Evolutionary conservation across 2,113 vertebrate species (phyloP), one percentile per base, ranked within the genome.

Genomic region (Sphaerodactylus townsendi): DNA sequence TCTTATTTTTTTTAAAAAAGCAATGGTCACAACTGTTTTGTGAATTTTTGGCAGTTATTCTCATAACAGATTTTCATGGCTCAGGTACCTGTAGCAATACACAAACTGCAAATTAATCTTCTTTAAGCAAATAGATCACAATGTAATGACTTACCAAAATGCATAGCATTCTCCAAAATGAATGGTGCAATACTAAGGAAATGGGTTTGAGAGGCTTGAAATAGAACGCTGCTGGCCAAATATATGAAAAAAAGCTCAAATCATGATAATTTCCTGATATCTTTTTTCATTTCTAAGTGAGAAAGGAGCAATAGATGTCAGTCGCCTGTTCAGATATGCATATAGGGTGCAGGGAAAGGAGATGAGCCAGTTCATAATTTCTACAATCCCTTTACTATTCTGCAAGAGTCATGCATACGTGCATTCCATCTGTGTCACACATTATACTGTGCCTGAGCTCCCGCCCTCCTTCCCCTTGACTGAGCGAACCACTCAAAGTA

Each of bases 11-110:
- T 56, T 56, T 56, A 21, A 56, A 56, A 56, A 56, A 21, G 6
- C 19, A 56, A 56, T 56, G 17, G 6, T 56, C 53, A 53, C 50
- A 56, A 23, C 19, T 21, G 14, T 10, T 14, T 37, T 19, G 33
- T 70, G 35, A 28, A 48, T 13, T 46, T 66, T 5, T n/a, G 9
- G 37, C 35, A 2, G 28, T 53, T 21, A 30, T 41, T 77, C 19
- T 56, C 82, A 4, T 21, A 76, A 1, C 8, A 89, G 59, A 8
- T 79, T 92, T 93, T 91, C 82, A 90, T 90, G 77, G 3, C 28
- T 64, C 62, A 72, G 78, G n/a, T 76, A 53, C 73, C 77, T 81
- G 2, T 65, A 83, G 71, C 6, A 92, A 78, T 11, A 90, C 1
- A 25, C 59, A 70, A 5, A 21, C 62, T 19, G 81, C 62, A 72